Evolutionary conservation across 1,140 invertebrate genomes (phyloP), one percentile per base, ranked within the genome.

Genomic region (Pogonomyrmex barbatus): DNA sequence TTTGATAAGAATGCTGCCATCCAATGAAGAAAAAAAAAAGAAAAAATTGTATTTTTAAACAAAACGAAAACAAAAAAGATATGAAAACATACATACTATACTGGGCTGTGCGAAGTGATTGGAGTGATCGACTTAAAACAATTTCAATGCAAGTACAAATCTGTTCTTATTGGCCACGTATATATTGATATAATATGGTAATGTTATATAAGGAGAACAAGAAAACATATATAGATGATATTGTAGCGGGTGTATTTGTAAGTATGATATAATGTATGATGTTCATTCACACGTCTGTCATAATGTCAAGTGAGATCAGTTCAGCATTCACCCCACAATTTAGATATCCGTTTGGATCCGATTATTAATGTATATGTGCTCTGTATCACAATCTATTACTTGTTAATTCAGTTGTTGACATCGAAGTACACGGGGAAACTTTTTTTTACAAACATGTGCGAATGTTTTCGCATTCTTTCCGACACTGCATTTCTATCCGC

Each of bases 121-220:
- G 94, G 94, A 95, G 94, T 81, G 77, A 81, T 94, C 95, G 92
- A 94, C 94, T 95, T 94, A 94, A 83, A 81, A 95, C 94, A 94
- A 95, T 94, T 95, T 95, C 93, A 95, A 94, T 95, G 93, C 94
- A 95, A 95, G 94, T 95, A 95, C 94, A 95, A 95, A 95, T 94
- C 94, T 94, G 94, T 94, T 95, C 94, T 95, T 95, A 95, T 95
- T 95, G 94, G 94, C 94, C 94, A 95, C 94, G 92, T 95, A 94
- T 95, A 95, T 95, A 95, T 94, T 94, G 92, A 94, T 93, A 94
- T 93, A 94, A 94, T 93, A 83, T 70, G 91, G 94, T 95, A 94
- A 94, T 94, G 91, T 94, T 94, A 93, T 93, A 91, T 94, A 94
- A 94, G 93, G 12, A 90, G 87, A 91, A 93, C 68, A 73, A 83